Evolutionary conservation across 2,888 invertebrate genomes (phyloP).

Genomic region (Pediacus dermestoides): DNA sequence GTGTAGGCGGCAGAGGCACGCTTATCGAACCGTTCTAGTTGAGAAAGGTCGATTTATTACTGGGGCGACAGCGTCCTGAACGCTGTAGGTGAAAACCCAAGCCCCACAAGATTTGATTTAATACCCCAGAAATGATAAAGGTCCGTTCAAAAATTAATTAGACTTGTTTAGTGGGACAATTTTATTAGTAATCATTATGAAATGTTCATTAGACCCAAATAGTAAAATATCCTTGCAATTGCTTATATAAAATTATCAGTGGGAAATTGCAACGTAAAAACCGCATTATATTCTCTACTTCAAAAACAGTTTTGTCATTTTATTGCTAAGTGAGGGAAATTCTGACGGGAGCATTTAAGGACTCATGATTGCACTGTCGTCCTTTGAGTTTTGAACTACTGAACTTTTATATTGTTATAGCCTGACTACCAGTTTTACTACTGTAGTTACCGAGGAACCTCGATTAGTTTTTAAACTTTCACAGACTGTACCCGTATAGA

Average conservation of each 20-base stretch:
- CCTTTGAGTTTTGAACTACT: constrained; percentile 30
- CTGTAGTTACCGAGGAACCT: constrained; percentile 14
- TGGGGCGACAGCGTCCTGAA: constrained; percentile 28
- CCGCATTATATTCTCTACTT: too few species aligned
- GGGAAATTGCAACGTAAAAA: too few species aligned
- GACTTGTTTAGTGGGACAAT: too few species aligned
- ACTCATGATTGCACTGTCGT: constrained; percentile 28
- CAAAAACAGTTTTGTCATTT: constrained; percentile 9
- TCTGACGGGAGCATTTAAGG: constrained; percentile 24
- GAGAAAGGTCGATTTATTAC: constrained; percentile 32
- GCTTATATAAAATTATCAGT: too few species aligned
- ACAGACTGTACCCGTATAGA: too few species aligned
- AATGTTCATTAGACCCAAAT: too few species aligned
- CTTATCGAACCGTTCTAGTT: constrained; percentile 4
- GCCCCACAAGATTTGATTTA: constrained; percentile 31
- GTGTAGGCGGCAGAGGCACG: constrained; percentile 1
- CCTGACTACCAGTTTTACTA: constrained; percentile 15
- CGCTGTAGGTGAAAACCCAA: constrained; percentile 33
- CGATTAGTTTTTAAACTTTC: constrained; percentile 9
- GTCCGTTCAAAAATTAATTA: too few species aligned
- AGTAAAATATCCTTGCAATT: too few species aligned
- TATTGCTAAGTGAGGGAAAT: constrained; percentile 3
- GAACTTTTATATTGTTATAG: constrained; percentile 33
- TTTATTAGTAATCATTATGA: too few species aligned
- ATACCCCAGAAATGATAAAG: too few species aligned